These are phyloP conservation scores for Eilema caniola DNA, from an alignment of 2,888 invertebrate genomes.

Conservation along the genomic window DNA sequence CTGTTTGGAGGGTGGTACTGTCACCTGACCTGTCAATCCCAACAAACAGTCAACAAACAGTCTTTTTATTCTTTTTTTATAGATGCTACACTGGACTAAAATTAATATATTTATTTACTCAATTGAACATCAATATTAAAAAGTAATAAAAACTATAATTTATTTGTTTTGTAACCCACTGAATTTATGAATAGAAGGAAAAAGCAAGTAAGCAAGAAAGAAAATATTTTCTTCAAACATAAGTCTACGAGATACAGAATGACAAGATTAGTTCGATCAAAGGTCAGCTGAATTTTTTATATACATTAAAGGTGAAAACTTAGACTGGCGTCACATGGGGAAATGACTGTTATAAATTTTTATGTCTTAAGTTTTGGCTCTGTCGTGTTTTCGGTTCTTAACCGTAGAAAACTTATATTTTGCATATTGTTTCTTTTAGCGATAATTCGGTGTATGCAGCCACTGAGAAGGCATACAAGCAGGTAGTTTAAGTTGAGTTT, in stretches of 20 bases:
- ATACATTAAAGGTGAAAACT: constrained; percentile 12
- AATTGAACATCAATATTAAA: not conserved
- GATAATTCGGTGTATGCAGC: not conserved
- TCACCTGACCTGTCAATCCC: too few species aligned
- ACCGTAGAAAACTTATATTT: constrained; percentile 22
- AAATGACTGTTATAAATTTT: constrained; percentile 44
- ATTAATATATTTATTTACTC: not conserved
- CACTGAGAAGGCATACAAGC: not conserved
- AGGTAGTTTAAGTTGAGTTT: not conserved
- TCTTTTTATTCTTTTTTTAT: too few species aligned
- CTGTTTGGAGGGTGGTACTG: too few species aligned
- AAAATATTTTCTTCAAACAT: too few species aligned
- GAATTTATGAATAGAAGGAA: not conserved
- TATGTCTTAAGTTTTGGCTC: constrained; percentile 45
- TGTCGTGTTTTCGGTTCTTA: constrained; percentile 39
- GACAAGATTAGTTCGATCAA: too few species aligned
- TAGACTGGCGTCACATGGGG: constrained; percentile 20
- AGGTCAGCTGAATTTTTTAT: not conserved
- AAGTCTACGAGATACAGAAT: too few species aligned
- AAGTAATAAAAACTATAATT: not conserved
- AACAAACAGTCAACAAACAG: too few species aligned
- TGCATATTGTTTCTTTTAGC: constrained; percentile 15
- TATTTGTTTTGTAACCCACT: not conserved
- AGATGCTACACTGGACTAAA: too few species aligned
- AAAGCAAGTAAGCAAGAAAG: too few species aligned